These are phyloP conservation scores for Holocentrus rufus DNA, from an alignment of 2,797 vertebrate genomes.

Conservation along the genomic window DNA sequence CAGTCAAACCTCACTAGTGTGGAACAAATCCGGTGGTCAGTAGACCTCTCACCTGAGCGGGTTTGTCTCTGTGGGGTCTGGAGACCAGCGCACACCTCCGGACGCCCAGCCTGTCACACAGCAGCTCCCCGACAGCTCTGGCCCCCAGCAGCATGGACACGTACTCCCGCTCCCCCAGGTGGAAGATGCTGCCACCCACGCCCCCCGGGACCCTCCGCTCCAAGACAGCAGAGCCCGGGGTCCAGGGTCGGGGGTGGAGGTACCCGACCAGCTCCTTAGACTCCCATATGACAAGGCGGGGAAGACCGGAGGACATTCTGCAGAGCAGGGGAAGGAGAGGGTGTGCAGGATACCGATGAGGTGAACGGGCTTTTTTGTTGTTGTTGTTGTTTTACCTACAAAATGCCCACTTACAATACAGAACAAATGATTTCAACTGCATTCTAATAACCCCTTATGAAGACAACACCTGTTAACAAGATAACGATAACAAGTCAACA, in stretches of 20 bases:
- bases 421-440: no score
- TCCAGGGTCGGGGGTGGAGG: conserved; percentile 81
- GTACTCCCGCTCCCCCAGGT: conserved; percentile 69
- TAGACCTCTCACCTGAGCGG: conserved; percentile 66
- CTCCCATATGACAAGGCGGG: conserved; percentile 76
- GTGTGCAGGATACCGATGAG: not conserved
- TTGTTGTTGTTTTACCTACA: no score
- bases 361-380: no score
- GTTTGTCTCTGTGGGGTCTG: conserved; percentile 67
- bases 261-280: conserved; percentile 74
- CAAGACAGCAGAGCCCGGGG: conserved; percentile 76
- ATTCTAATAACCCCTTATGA: no score
- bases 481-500: no score
- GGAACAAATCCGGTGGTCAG: not conserved
- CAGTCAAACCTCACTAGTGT: no score
- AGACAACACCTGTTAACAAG: no score
- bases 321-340: not conserved
- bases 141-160: conserved; percentile 74
- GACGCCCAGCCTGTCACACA: conserved; percentile 75
- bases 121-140: conserved; percentile 64
- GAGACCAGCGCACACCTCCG: conserved; percentile 79
- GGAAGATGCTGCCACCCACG: conserved; percentile 72
- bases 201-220: conserved; percentile 50
- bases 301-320: conserved; percentile 66
- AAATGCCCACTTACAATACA: no score